Base-by-base conservation (phyloP, 2,888 invertebrate species). In the Cepaea hortensis region DNA sequence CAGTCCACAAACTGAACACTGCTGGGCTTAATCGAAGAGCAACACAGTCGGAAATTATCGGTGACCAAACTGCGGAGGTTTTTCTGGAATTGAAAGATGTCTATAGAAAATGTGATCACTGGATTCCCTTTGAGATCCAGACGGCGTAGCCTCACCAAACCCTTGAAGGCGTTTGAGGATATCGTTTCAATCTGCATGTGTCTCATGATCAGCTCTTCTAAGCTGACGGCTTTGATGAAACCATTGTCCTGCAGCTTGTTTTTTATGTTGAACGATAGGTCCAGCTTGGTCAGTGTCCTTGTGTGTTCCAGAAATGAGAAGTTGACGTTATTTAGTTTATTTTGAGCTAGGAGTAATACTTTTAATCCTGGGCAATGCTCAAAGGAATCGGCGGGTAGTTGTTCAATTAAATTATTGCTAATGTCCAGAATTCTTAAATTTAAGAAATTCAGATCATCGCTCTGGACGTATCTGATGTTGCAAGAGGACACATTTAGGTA, bases 1-100 rank as follows among this genome's bases (percentile, higher is more conserved):
- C 88, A 88, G 7, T 68, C 48, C 13, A 23, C 13, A 23, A 23
- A 13, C 55, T 81, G 65, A 20, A 85, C 61, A 20, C 70, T 62
- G 18, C 75, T 76, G 20, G 88, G 87, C 2, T 81, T 81, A 6
- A 81, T 65, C 18, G 81, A 35, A 6, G 73, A 18, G 61, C 88
- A 88, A 72, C 88, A 88, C n/a, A 88, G 35, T 9, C 81, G 84
- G 46, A 81, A 84, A 61, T 88, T 86, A 15, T 88, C 84, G 9
- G 88, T 86, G 23, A 62, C 76, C 62, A 88, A 61, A 11, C 7
- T 20, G 5, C 80, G 75, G 11, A 85, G 72, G 46, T 70, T 85
- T 20, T 80, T 70, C 72, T 79, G 85, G n/a, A 23, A 79, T 3
- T 80, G 11, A 35, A 85, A 85, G 18, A 85, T 80, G 68, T 79